These are phyloP conservation scores for Sigmodon hispidus DNA, from an alignment of 2,113 vertebrate species.

Conservation along the genomic window DNA sequence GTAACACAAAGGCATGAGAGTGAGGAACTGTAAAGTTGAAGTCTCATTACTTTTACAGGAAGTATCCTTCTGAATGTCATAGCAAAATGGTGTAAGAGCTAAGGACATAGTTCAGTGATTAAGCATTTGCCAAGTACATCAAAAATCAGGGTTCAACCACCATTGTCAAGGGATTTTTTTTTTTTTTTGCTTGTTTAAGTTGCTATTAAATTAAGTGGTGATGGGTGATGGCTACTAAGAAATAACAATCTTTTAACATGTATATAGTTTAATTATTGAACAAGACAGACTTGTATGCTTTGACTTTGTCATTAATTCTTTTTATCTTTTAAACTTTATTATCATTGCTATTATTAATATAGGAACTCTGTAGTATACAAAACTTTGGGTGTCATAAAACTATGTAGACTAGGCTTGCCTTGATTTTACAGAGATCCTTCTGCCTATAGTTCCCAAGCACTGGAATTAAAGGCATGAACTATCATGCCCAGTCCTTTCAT, in stretches of 20 bases:
- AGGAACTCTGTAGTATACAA: not conserved
- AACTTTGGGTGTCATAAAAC: not conserved
- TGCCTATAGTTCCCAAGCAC: not conserved
- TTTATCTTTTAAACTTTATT: not conserved
- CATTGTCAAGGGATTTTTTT: not conserved
- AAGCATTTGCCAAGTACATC: not conserved
- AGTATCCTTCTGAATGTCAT: not conserved
- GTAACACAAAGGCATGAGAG: not conserved
- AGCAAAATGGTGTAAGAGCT: not conserved
- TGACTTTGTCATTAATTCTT: not conserved
- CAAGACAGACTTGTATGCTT: not conserved
- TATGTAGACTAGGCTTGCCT: not conserved
- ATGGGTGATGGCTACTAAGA: not conserved
- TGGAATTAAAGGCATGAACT: not conserved
- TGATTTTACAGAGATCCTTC: not conserved
- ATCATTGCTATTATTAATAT: not conserved
- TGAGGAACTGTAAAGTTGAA: not conserved
- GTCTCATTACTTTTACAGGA: not conserved
- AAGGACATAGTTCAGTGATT: not conserved
- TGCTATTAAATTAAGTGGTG: not conserved
- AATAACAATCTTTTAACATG: slow-evolving; percentile 19
- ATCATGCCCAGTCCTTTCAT: not conserved
- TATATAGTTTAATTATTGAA: not conserved
- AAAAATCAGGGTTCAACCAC: not conserved
- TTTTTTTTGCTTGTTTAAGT: not conserved